Base-by-base conservation (phyloP, 2,888 invertebrate species). In the Ctenicera cuprea region DNA sequence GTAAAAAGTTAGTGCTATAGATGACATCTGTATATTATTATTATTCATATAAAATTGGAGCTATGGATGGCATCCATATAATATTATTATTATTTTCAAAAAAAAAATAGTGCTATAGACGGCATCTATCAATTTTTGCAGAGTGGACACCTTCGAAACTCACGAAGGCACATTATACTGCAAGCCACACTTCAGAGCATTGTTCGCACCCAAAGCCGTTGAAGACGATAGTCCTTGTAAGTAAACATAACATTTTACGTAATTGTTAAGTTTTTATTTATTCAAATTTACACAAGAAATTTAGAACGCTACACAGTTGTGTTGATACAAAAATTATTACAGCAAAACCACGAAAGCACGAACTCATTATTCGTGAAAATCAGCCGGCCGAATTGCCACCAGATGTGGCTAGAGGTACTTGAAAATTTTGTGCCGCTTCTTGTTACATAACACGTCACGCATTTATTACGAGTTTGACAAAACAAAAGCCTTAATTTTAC, bases 81-180 rank as follows among this genome's bases (percentile, higher is more conserved):
- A n/a, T n/a, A n/a, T n/a, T n/a, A n/a, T n/a, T n/a, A n/a, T n/a
- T n/a, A n/a, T n/a, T n/a, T n/a, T n/a, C n/a, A n/a, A n/a, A n/a
- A n/a, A n/a, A n/a, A n/a, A n/a, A n/a, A n/a, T n/a, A n/a, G n/a
- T n/a, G n/a, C n/a, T n/a, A n/a, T n/a, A n/a, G n/a, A n/a, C n/a
- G n/a, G n/a, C n/a, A n/a, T n/a, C n/a, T n/a, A n/a, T n/a, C n/a
- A n/a, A n/a, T n/a, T n/a, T n/a, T n/a, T n/a, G n/a, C n/a, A 98
- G 96, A 83, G 93, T 97, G 83, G 97, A 97, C 88, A 96, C 94
- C 41, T 98, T 97, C 88, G 93, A 95, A 86, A 96, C 96, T 84
- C 95, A 97, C 86, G 96, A 96, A 88, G 95, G 96, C 7, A 91
- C 92, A 48, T 87, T 97, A 57, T 98, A 95, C 88, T 98, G 98